Base-by-base conservation (phyloP, 1,140 invertebrate genomes). In the Carcinoscorpius rotundicauda region DNA sequence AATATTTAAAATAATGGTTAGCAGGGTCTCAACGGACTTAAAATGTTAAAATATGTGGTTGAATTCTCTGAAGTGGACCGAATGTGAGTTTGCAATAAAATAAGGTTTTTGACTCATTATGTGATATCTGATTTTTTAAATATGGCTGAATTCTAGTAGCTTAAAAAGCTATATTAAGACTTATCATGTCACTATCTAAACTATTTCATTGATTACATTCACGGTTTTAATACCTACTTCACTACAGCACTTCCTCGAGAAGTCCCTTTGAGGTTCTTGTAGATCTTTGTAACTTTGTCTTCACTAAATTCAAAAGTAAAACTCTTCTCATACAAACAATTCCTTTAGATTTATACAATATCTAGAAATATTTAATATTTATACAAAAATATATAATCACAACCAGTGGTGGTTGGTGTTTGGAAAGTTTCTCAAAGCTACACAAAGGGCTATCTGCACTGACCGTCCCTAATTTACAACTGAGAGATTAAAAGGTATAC, bases 241-340 rank as follows among this genome's bases (percentile, higher is more conserved):
- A 82, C 77, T 70, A 82, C 80, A 55, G 80, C 76, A 52, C 76
- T 73, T 52, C 81, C 81, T 68, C 80, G 71, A 4, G 76, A 76
- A 52, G 76, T 75, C 9, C 79, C 79, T 29, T 64, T 64, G 49
- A 81, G 72, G 63, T 76, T 77, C 65, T 75, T 72, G 68, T 82
- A 81, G 66, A 77, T 73, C 29, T 72, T 72, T 53, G 79, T 74
- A n/a, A 82, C 76, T 64, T 75, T 73, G 29, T 81, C 81, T 71
- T 82, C 81, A 75, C 80, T 81, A 74, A 52, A 77, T 29, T 29
- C 29, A 75, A 51, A 68, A 8, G n/a, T 55, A 55, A 55, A 55
- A 55, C 6, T 55, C 29, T 29, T 29, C 29, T 29, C 29, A 29
- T 55, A 55, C 1, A 55, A 55, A n/a, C 53, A 55, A 8, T 8